Percentiles rank a stretch among this genome's conserved stretches.
Evolutionary conservation across 2,797 vertebrate species (phyloP).

Genomic region (Syngnathus rostellatus): DNA sequence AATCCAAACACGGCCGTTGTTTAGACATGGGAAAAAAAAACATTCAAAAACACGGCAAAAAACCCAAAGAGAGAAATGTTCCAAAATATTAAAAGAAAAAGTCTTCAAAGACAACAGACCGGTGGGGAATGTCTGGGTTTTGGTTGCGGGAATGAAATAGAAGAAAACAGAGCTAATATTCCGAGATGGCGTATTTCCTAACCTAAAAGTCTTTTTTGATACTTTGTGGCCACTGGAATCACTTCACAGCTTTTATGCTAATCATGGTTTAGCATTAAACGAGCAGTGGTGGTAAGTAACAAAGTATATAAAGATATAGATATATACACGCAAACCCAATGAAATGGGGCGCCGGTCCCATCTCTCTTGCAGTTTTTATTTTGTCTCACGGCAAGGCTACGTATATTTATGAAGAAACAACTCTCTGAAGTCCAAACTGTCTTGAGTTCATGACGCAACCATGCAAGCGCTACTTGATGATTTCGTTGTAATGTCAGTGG

Average conservation of each 20-base stretch:
- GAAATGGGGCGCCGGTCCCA: too few species aligned
- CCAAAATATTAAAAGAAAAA: neutral
- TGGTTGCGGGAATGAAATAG: neutral
- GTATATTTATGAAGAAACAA: constrained; percentile 1
- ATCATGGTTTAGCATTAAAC: neutral
- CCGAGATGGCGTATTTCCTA: neutral
- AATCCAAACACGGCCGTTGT: neutral
- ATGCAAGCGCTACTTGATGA: neutral
- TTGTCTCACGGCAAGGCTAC: neutral
- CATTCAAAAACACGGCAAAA: neutral
- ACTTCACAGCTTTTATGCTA: neutral
- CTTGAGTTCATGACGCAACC: neutral
- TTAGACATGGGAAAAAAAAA: neutral
- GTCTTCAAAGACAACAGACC: neutral
- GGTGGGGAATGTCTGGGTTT: neutral
- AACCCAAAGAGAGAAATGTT: neutral
- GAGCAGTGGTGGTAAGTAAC: neutral
- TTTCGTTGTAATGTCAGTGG: neutral
- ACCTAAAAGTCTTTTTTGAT: neutral
- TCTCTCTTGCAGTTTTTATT: neutral
- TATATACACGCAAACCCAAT: too few species aligned
- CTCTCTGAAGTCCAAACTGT: constrained; percentile 1
- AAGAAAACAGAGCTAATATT: neutral
- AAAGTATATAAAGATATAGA: too few species aligned
- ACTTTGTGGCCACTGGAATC: neutral